phyloP scores from a whole-genome alignment of 2,888 invertebrate genomes.

The Stenchaetothrips biformis region DNA sequence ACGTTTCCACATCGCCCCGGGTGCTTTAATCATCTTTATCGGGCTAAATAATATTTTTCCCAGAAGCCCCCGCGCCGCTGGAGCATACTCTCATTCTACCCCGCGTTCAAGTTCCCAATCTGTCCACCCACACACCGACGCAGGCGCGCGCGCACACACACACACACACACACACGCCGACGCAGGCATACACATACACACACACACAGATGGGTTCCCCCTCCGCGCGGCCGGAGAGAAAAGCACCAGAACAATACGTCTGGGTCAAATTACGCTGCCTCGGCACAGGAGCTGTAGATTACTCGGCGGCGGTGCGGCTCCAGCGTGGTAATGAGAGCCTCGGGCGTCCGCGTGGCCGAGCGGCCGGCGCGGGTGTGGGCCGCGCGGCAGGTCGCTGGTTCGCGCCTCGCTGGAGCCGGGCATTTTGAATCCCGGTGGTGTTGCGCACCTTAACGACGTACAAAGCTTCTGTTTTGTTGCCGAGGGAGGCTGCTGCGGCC shows the following conservation, averaged over 20 bases:
- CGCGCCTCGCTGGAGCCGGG: too few relatives aligned
- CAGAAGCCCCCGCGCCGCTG: neutral
- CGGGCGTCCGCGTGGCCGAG: neutral
- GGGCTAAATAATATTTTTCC: slow-evolving; percentile 7
- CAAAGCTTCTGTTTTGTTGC: too few relatives aligned
- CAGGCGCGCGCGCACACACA: neutral
- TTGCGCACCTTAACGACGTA: too few relatives aligned
- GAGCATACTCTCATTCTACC: neutral
- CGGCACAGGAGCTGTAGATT: slow-evolving; percentile 11
- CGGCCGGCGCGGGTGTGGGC: neutral
- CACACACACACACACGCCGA: neutral
- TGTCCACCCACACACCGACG: slow-evolving; percentile 2
- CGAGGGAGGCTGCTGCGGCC: too few relatives aligned
- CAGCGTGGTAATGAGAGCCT: neutral
- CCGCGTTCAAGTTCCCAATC: slow-evolving; percentile 20
- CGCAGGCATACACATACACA: neutral
- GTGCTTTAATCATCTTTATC: slow-evolving; percentile 16
- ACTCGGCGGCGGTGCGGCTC: neutral
- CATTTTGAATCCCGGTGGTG: too few relatives aligned
- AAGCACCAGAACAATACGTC: slow-evolving; percentile 7
- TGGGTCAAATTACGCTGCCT: slow-evolving; percentile 4
- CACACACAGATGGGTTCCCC: neutral
- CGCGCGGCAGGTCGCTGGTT: too few relatives aligned
- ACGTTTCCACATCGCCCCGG: neutral
- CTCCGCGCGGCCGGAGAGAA: neutral